Evolutionary conservation across 1,140 invertebrate species (phyloP).

Genomic region (Battus philenor): DNA sequence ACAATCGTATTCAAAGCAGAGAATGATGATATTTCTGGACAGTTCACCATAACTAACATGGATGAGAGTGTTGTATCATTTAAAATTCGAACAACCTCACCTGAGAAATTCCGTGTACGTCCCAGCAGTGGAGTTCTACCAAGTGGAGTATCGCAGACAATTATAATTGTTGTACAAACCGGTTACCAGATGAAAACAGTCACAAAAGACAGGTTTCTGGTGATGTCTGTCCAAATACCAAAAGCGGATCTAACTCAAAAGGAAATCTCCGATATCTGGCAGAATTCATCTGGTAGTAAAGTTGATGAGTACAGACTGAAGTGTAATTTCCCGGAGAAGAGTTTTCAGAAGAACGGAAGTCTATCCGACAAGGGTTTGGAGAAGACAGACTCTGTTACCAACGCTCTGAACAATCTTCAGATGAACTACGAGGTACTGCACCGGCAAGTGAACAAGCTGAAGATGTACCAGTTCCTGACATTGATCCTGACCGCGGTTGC

Average conservation of each 20-base stretch:
- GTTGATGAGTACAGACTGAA: conserved; percentile 67
- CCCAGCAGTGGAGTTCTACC: conserved; percentile 87
- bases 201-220: conserved; percentile 63
- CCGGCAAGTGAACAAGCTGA: conserved; percentile 41
- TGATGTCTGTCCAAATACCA: conserved; percentile 64
- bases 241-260: conserved; percentile 47
- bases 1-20: conserved; percentile 80
- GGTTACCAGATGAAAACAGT: conserved; percentile 55
- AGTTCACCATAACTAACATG: conserved; percentile 82
- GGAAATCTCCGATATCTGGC: conserved; percentile 62
- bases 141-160: conserved; percentile 74
- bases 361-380: conserved; percentile 32
- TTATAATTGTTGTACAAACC: conserved; percentile 56
- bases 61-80: conserved; percentile 82
- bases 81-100: conserved; percentile 85
- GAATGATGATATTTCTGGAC: conserved; percentile 79
- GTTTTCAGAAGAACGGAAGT: conserved; percentile 45
- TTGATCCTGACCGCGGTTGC: conserved; percentile 38
- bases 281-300: conserved; percentile 55
- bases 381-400: conserved; percentile 42
- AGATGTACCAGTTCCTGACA: conserved; percentile 45
- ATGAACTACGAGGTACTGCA: conserved; percentile 47
- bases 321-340: conserved; percentile 60
- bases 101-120: conserved; percentile 93
- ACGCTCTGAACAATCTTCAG: conserved; percentile 47